A percentile compares a stretch with the other conserved stretches of the same genome.
Evolutionary conservation across 2,113 vertebrate genomes (phyloP).

Genomic region (Piprites chloris): DNA sequence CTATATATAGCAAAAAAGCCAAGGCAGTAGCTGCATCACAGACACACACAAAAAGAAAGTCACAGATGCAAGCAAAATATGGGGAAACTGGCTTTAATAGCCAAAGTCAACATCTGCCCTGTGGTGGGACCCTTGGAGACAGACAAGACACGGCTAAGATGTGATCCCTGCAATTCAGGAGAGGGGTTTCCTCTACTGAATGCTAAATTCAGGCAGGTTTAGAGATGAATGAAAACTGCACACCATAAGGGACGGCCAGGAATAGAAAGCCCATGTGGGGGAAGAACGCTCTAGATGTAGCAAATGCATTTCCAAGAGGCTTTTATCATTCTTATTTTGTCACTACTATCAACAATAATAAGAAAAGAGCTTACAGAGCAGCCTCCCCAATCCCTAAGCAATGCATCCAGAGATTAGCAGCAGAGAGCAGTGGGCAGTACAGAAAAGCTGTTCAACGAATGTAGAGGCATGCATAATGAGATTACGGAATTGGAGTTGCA

Average conservation of each 20-base stretch:
- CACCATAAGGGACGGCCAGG: constrained; percentile 55
- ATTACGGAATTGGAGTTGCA: constrained; percentile 52
- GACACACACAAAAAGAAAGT: not conserved
- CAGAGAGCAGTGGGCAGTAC: constrained; percentile 35
- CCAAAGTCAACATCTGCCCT: not conserved
- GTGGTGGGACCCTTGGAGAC: not conserved
- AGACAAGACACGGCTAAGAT: not conserved
- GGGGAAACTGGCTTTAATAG: not conserved
- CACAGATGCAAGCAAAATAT: not conserved
- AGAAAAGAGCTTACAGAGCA: constrained; percentile 52
- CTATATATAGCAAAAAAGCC: not conserved
- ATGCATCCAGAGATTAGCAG: constrained; percentile 48
- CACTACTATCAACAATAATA: constrained; percentile 66
- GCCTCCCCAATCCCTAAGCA: constrained; percentile 30
- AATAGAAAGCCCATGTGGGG: constrained; percentile 64
- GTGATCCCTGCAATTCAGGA: not conserved
- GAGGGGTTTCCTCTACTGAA: constrained; percentile 37
- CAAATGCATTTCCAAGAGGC: constrained; percentile 39
- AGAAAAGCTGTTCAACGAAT: constrained; percentile 50
- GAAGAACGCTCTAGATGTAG: constrained; percentile 57
- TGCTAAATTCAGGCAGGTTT: constrained; percentile 54
- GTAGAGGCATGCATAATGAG: constrained; percentile 51
- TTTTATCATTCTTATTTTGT: constrained; percentile 66
- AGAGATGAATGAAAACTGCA: constrained; percentile 59
- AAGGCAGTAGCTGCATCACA: not conserved